These are phyloP conservation scores for Eudyptes chrysolophus DNA, from an alignment of 2,113 vertebrate species.

Conservation along the genomic window DNA sequence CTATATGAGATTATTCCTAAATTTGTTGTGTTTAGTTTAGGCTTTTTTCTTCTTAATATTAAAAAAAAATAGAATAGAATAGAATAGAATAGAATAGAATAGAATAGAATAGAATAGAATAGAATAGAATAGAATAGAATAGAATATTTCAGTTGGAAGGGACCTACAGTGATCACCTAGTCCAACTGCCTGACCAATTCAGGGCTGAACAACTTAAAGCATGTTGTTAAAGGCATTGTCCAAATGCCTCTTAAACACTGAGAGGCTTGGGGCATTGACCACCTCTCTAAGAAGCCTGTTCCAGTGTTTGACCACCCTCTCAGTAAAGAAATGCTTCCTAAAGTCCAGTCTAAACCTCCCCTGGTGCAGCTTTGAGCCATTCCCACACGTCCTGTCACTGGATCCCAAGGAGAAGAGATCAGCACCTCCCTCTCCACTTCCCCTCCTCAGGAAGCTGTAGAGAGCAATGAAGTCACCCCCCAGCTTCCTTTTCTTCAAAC, in stretches of 20 bases:
- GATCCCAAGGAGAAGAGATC: background rate
- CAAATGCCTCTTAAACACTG: background rate
- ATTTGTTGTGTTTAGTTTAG: rapidly evolving
- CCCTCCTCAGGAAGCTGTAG: background rate
- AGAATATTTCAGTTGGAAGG: background rate
- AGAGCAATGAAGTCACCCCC: background rate
- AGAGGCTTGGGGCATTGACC: background rate
- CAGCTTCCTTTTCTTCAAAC: background rate
- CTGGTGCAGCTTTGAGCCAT: background rate
- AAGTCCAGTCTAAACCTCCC: background rate
- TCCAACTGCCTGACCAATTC: background rate
- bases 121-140: background rate
- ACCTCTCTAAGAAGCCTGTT: background rate
- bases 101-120: background rate
- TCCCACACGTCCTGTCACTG: background rate
- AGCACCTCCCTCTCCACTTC: background rate
- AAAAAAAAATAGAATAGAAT: background rate
- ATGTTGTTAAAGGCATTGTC: background rate
- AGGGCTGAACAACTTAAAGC: background rate
- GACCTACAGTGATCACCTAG: background rate
- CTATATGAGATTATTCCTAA: background rate
- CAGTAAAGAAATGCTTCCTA: background rate
- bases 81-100: background rate
- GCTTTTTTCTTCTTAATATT: rapidly evolving
- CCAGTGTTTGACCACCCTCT: background rate